Base-by-base conservation (phyloP, 2,113 vertebrate species). In the Diphyllodes magnificus region DNA sequence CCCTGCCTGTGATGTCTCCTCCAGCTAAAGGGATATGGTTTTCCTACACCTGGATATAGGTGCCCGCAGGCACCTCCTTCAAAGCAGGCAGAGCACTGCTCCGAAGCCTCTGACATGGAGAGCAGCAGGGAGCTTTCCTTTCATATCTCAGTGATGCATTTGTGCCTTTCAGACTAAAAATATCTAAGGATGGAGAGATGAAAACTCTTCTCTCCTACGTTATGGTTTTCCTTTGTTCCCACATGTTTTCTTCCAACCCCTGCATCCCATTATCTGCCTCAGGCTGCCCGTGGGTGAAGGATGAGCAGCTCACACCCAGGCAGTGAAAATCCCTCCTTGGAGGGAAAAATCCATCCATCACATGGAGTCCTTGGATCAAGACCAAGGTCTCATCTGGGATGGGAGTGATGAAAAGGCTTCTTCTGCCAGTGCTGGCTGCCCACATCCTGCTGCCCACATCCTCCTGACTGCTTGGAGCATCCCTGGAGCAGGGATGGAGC, bases 101-200 rank as follows among this genome's bases (percentile, higher is more conserved):
- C 44, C 0, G 0, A 56, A 35, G 13, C 45, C 56, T n/a, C 66
- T 44, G 6, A 11, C 42, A 42, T 0, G 4, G 51, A 59, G 53
- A 93, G 50, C 63, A 40, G 25, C 23, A 3, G 69, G 53, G 68
- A 79, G 53, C 49, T 86, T 77, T 53, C 77, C 72, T 75, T 77
- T 80, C 56, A 54, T 6, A 64, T 44, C 85, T 83, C 49, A 40
- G 73, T n/a, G 86, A 88, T 82, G 60, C 65, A 28, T 73, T 90
- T 70, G n/a, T 75, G 75, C n/a, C 65, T 85, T 64, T 92, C 82
- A 75, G 60, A 42, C 79, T 93, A 85, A 90, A 95, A 96, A 82
- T 81, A 85, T 6, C 70, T 4, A 7, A 63, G n/a, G 71, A 40
- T 63, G 63, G 68, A 83, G 53, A 35, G 31, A 15, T 0, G 19